Conservation (phyloP, 2,888 invertebrate species). For the Meteorus colon region DNA sequence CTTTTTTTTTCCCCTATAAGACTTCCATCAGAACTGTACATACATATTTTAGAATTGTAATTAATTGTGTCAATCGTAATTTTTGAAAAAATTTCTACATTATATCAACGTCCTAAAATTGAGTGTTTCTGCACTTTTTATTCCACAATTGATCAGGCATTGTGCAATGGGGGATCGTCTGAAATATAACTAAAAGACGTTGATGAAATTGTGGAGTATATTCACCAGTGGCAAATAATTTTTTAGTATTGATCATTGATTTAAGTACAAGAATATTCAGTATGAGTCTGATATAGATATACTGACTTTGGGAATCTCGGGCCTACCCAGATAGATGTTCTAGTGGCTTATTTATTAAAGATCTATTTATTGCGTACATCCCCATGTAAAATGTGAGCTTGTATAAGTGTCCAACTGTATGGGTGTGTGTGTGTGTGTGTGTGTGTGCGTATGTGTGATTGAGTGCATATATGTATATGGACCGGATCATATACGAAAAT, state of each 20-base stretch:
- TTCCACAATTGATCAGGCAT: not conserved
- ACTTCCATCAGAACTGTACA: constrained; percentile 38
- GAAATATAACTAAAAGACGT: not conserved
- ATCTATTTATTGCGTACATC: constrained; percentile 62
- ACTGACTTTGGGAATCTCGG: constrained; percentile 36
- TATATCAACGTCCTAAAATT: constrained; percentile 21
- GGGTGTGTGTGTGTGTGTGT: constrained; percentile 4
- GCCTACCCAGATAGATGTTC: constrained; percentile 51
- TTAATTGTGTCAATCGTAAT: not conserved
- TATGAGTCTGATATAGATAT: constrained; percentile 29
- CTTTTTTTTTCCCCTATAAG: not conserved
- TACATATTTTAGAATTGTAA: constrained; percentile 24
- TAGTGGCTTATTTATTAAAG: constrained; percentile 66
- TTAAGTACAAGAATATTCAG: not conserved
- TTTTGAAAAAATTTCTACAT: not conserved
- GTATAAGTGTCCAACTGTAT: not conserved
- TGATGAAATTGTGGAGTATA: not conserved
- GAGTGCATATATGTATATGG: not conserved
- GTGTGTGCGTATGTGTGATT: not conserved
- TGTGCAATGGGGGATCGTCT: not conserved
- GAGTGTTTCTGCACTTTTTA: constrained; percentile 14
- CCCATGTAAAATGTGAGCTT: constrained; percentile 32
- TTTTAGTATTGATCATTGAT: constrained; percentile 20
- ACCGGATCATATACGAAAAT: not conserved
- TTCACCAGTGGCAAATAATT: constrained; percentile 1